phyloP scores from a whole-genome alignment of 1,140 invertebrate genomes.

The Euschistus heros region DNA sequence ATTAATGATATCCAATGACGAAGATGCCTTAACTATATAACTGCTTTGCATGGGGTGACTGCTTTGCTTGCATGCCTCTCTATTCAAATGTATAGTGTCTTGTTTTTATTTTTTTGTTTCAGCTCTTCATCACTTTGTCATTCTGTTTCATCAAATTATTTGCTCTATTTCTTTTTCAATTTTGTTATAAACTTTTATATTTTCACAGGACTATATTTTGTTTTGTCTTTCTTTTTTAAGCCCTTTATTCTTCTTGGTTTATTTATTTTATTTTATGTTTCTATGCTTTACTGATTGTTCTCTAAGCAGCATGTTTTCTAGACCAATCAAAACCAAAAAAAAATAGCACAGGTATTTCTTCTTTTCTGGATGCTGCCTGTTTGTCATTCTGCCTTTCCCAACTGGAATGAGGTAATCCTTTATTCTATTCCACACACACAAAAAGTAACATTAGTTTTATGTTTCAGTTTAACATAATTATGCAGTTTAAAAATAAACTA shows the following conservation, averaged over 20 bases:
- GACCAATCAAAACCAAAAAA: background rate
- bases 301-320: conserved; percentile 4
- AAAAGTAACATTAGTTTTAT: no score
- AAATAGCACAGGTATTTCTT: conserved; percentile 11
- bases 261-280: background rate
- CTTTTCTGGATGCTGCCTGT: conserved; percentile 4
- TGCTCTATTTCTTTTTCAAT: background rate
- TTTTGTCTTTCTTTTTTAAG: background rate
- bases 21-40: background rate
- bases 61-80: background rate
- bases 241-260: background rate
- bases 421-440: conserved; percentile 1
- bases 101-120: background rate
- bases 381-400: conserved; percentile 1
- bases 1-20: no score
- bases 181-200: background rate
- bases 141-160: background rate
- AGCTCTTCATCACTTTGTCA: background rate
- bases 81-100: background rate
- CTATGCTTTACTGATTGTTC: no score
- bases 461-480: no score
- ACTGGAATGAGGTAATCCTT: background rate
- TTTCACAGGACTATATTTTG: background rate
- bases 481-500: no score
- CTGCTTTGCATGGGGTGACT: background rate